Evolutionary conservation across 2,888 invertebrate genomes (phyloP).

Genomic region (Noctua pronuba): DNA sequence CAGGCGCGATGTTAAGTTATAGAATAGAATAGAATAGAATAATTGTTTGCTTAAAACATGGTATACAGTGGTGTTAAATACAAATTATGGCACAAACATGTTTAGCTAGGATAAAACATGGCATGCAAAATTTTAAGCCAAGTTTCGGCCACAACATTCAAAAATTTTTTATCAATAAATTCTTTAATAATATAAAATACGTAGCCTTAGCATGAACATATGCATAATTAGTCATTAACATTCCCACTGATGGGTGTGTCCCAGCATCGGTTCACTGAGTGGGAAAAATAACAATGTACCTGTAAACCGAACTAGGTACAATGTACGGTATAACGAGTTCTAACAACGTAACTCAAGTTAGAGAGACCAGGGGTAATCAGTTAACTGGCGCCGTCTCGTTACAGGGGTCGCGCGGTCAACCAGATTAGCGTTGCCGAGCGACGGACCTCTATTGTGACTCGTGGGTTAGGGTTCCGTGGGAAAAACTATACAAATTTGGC

Average conservation of each 20-base stretch:
- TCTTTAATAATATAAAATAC: too few species aligned
- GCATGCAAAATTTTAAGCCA: too few species aligned
- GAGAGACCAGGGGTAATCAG: slow-evolving; percentile 69
- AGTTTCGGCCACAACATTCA: too few species aligned
- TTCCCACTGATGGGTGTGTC: not conserved
- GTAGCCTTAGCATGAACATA: not conserved
- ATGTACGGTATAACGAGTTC: slow-evolving; percentile 51
- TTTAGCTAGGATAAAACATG: too few species aligned
- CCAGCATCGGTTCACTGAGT: not conserved
- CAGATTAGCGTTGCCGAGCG: slow-evolving; percentile 69
- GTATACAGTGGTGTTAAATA: too few species aligned
- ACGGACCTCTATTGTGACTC: slow-evolving; percentile 53
- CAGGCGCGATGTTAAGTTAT: too few species aligned
- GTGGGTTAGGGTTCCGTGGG: slow-evolving; percentile 3
- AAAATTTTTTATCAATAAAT: too few species aligned
- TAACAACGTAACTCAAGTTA: slow-evolving; percentile 62
- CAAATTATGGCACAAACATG: too few species aligned
- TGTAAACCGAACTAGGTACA: slow-evolving; percentile 22
- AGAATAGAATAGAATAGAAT: too few species aligned
- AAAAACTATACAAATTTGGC: not conserved
- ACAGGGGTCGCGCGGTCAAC: slow-evolving; percentile 67
- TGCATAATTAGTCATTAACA: not conserved
- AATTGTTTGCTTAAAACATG: too few species aligned
- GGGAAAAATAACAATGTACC: not conserved
- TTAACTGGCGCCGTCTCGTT: slow-evolving; percentile 71